Conservation (phyloP, 2,888 invertebrate species). For the Acanthopleura granulata region DNA sequence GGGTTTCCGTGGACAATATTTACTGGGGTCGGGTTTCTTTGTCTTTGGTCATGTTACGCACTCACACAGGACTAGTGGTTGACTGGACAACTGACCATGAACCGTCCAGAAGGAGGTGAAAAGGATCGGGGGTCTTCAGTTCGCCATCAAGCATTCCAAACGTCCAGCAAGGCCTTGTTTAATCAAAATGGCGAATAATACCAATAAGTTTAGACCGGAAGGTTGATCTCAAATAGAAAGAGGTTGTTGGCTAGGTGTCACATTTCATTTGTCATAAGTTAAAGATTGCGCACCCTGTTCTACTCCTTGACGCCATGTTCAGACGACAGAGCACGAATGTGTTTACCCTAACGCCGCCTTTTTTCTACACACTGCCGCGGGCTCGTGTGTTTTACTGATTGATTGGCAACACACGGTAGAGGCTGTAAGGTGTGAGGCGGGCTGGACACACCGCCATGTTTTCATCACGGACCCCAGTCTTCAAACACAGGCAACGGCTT, state of each 20-base stretch:
- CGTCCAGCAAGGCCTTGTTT: no score
- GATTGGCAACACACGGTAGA: neutral
- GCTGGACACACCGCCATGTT: neutral
- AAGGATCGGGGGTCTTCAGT: no score
- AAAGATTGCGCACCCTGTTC: neutral
- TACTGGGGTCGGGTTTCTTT: no score
- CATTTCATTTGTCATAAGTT: slow-evolving; percentile 4
- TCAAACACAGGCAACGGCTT: neutral
- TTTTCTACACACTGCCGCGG: neutral
- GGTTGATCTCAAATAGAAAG: neutral
- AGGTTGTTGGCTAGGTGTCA: neutral
- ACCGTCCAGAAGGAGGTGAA: no score
- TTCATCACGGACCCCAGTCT: neutral
- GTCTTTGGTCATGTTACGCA: no score
- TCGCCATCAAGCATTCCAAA: no score
- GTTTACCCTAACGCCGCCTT: neutral
- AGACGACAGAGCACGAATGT: neutral
- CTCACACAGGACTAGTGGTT: no score
- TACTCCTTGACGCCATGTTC: neutral
- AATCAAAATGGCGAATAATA: neutral
- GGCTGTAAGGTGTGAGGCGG: neutral
- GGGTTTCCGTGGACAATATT: no score
- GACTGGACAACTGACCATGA: no score
- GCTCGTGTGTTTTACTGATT: neutral
- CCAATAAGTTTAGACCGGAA: neutral